These are phyloP conservation scores for Corapipo altera DNA, from an alignment of 2,113 vertebrate species.

Conservation along the genomic window DNA sequence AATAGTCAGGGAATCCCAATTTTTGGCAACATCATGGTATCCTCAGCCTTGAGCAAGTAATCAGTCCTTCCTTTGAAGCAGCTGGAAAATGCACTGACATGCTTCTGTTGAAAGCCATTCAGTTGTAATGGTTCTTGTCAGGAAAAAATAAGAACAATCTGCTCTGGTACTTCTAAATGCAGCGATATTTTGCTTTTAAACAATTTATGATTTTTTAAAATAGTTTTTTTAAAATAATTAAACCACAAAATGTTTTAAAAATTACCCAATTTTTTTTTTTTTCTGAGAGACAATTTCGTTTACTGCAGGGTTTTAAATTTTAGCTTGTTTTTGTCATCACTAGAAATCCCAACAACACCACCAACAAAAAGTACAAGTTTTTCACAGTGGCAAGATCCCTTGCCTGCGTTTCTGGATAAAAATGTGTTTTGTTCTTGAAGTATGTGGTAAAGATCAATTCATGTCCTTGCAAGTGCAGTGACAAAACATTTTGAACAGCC, in stretches of 20 bases:
- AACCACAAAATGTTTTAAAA: not conserved
- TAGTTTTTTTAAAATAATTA: not conserved
- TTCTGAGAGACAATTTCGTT: not conserved
- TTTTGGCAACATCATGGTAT: not conserved
- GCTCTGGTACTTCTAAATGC: not conserved
- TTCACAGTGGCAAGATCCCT: not conserved
- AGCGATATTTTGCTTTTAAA: not conserved
- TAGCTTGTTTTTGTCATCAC: not conserved
- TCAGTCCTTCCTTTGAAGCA: not conserved
- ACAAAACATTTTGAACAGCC: not conserved
- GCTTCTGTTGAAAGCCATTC: not conserved
- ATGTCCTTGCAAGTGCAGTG: not conserved
- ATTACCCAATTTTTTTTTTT: not conserved
- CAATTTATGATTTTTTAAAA: not conserved
- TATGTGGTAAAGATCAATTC: not conserved
- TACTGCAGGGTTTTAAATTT: not conserved
- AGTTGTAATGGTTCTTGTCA: not conserved
- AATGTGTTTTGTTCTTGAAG: not conserved
- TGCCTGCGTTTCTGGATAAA: not conserved
- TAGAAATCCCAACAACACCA: not conserved
- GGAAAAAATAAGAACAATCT: not conserved
- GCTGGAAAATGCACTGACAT: not conserved
- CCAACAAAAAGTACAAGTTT: not conserved
- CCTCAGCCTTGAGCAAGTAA: not conserved
- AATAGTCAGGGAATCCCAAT: not conserved